Conservation (phyloP, 2,888 invertebrate genomes). For the Euzetes globulus region DNA sequence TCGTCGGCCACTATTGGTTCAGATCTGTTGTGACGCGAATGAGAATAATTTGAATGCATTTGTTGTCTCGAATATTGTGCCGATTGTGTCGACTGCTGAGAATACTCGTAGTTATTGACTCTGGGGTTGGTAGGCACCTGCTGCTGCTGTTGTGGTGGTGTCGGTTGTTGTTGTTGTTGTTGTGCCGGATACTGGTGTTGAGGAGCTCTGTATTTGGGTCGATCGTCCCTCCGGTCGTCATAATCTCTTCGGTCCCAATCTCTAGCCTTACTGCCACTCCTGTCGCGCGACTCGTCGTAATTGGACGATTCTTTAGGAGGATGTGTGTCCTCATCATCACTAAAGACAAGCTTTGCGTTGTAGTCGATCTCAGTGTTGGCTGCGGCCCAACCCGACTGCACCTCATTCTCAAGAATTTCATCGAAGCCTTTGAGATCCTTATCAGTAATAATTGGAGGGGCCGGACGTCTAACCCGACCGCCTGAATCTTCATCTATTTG, state of each 20-base stretch:
- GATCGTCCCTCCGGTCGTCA: not conserved
- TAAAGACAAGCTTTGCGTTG: conserved; percentile 86
- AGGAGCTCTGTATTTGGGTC: not conserved
- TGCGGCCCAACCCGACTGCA: conserved; percentile 63
- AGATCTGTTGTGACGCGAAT: conserved; percentile 20
- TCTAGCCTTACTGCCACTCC: not conserved
- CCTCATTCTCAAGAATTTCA: conserved; percentile 63
- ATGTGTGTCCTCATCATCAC: conserved; percentile 68
- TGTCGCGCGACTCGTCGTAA: not conserved
- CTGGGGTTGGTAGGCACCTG: conserved; percentile 4
- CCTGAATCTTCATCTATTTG: not conserved
- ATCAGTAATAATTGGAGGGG: conserved; percentile 70
- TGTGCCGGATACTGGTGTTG: not conserved
- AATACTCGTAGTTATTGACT: conserved; percentile 1
- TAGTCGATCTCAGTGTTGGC: conserved; percentile 88
- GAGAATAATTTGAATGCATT: conserved; percentile 23
- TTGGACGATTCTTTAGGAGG: not conserved
- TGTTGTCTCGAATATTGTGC: conserved; percentile 3
- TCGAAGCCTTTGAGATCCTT: conserved; percentile 87
- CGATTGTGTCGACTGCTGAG: not conserved
- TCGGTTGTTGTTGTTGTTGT: not conserved
- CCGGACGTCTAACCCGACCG: not conserved
- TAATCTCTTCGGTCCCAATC: conserved; percentile 17
- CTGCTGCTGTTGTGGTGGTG: too few species aligned
- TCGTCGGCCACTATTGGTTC: conserved; percentile 49